These are phyloP conservation scores for Euura lappo DNA, from an alignment of 1,140 invertebrate genomes.

Conservation along the genomic window DNA sequence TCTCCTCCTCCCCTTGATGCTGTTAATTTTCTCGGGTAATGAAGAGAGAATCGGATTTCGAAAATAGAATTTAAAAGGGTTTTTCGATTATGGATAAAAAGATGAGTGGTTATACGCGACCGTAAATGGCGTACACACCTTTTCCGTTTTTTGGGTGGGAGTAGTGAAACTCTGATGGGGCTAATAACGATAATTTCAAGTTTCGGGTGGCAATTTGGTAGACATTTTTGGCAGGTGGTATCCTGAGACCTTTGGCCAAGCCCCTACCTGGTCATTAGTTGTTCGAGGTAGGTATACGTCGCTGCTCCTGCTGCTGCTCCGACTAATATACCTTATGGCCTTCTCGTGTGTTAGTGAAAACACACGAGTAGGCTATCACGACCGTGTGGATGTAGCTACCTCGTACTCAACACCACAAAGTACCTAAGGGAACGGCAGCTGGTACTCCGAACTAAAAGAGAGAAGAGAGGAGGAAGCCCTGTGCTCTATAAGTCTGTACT, in stretches of 20 bases:
- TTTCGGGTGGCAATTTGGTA: slow-evolving; percentile 6
- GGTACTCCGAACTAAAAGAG: not conserved
- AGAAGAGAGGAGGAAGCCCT: slow-evolving; percentile 1
- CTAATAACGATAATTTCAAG: slow-evolving; percentile 7
- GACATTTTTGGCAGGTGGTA: slow-evolving; percentile 6
- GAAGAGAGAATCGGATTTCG: not conserved
- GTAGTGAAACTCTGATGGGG: not conserved
- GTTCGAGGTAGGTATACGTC: not conserved
- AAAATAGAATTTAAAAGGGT: not conserved
- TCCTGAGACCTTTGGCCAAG: slow-evolving; percentile 4
- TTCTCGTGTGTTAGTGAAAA: not conserved
- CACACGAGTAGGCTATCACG: not conserved
- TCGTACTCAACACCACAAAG: not conserved
- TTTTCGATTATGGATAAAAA: not conserved
- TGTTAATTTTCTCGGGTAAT: not conserved
- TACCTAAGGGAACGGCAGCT: not conserved
- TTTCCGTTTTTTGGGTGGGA: not conserved
- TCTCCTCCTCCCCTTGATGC: not conserved
- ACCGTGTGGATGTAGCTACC: not conserved
- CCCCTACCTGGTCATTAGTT: not conserved
- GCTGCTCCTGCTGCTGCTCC: too few relatives aligned
- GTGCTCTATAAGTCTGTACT: not conserved
- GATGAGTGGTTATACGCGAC: too few relatives aligned
- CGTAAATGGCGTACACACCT: not conserved
- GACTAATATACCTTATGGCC: too few relatives aligned